A percentile compares a stretch with the other conserved stretches of the same genome.
phyloP scores from a whole-genome alignment of 2,797 vertebrate genomes.

The Molossus molossus region DNA sequence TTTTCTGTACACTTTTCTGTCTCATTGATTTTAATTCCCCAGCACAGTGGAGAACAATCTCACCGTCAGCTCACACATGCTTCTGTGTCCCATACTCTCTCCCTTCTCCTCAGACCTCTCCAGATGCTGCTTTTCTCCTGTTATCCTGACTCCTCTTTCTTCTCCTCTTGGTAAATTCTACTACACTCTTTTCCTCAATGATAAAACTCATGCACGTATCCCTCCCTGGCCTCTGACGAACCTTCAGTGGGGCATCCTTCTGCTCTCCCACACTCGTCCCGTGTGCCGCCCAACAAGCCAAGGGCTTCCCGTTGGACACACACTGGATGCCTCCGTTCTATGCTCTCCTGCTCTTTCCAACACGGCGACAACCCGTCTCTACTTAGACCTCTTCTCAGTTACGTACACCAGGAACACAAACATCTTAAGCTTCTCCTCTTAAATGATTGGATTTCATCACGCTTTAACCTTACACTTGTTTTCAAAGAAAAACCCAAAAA shows the following conservation, averaged over 20 bases:
- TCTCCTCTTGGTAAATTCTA: neutral
- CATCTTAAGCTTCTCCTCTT: neutral
- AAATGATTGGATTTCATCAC: neutral
- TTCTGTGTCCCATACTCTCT: too few relatives aligned
- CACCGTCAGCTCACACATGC: accelerated
- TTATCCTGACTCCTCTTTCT: neutral
- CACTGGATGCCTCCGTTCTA: neutral
- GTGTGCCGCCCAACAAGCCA: accelerated
- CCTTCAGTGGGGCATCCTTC: neutral
- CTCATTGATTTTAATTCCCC: neutral
- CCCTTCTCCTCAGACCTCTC: neutral
- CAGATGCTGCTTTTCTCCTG: accelerated
- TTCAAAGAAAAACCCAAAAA: neutral
- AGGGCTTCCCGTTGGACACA: neutral
- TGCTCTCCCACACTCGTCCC: neutral
- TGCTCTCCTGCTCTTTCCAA: accelerated
- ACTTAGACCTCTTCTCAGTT: neutral
- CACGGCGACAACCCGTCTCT: accelerated
- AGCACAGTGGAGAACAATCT: accelerated
- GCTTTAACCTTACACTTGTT: neutral
- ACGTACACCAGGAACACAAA: neutral
- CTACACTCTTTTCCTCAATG: neutral
- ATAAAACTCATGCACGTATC: neutral
- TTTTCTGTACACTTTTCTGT: neutral
- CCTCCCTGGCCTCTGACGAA: neutral